Percentiles rank a stretch among this genome's conserved stretches.
Conservation (phyloP, 2,113 vertebrate genomes). For the Trichechus manatus region DNA sequence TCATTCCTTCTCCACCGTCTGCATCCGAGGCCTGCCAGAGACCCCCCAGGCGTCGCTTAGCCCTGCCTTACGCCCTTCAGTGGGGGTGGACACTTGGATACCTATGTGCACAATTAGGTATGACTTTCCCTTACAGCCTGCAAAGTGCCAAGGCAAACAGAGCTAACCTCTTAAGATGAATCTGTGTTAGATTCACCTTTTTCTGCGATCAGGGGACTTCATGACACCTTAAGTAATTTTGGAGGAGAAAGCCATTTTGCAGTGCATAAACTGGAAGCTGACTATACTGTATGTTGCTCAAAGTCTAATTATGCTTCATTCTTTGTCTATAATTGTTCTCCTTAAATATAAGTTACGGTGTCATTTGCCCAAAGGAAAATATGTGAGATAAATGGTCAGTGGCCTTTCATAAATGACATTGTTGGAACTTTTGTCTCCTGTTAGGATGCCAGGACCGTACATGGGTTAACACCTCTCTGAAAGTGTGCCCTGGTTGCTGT, state of each 20-base stretch:
- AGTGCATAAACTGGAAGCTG: background rate
- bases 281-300: background rate
- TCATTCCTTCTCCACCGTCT: background rate
- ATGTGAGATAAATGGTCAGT: background rate
- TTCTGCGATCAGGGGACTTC: background rate
- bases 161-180: background rate
- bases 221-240: background rate
- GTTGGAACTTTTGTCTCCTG: slow-evolving; percentile 24
- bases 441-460: background rate
- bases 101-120: background rate
- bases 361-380: background rate
- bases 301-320: slow-evolving; percentile 43
- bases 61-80: background rate
- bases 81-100: background rate
- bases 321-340: background rate
- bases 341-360: background rate
- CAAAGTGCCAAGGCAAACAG: background rate
- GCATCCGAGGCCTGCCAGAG: background rate
- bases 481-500: background rate
- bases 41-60: background rate
- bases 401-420: slow-evolving; percentile 9
- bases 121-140: background rate
- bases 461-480: background rate
- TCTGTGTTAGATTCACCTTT: background rate
- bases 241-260: background rate